Base-by-base conservation (phyloP, 2,797 vertebrate genomes). In the Hephaestus fuliginosus region DNA sequence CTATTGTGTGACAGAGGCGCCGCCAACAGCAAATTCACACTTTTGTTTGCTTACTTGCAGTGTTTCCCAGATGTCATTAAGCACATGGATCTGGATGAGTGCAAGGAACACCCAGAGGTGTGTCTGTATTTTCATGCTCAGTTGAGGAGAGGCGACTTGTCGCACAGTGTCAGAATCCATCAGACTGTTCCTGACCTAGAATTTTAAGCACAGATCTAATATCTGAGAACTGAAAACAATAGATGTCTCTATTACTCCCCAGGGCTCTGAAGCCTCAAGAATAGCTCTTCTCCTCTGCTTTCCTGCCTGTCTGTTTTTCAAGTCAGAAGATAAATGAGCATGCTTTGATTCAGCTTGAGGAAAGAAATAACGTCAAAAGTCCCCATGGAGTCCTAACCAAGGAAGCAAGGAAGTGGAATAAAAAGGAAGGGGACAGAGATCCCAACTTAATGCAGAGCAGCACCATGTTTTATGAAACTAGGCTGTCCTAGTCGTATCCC, bases 261-360 rank as follows among this genome's bases (percentile, higher is more conserved):
- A 25, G 70, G 79, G 92, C 80, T 73, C 20, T 3, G 49, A 76
- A 77, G 76, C 82, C 81, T 90, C 80, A 87, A 82, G 78, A 90
- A 91, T 85, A 91, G 85, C 83, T 83, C 70, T 48, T 55, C 81
- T 83, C 46, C 43, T 85, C 81, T 68, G 82, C 86, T 76, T 43
- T 86, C 78, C 81, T 58, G 85, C 66, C 80, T 82, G 88, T 91
- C 84, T 91, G 70, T 92, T 93, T 33, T 93, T 91, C 79, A 84
- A 87, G 82, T 87, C 76, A 66, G 81, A 89, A 89, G 92, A 94
- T 89, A 91, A 93, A 94, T 89, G 91, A 88, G 88, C 71, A 33
- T 56, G 77, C 90, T 94, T 91, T 92, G 88, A 91, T 92, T 79
- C 77, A 77, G 89, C 79, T 84, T 82, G 80, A 80, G 82, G 43